A percentile compares a stretch with the other conserved stretches of the same genome.
phyloP scores from a whole-genome alignment of 2,113 vertebrate species.

The Lanius ludovicianus region DNA sequence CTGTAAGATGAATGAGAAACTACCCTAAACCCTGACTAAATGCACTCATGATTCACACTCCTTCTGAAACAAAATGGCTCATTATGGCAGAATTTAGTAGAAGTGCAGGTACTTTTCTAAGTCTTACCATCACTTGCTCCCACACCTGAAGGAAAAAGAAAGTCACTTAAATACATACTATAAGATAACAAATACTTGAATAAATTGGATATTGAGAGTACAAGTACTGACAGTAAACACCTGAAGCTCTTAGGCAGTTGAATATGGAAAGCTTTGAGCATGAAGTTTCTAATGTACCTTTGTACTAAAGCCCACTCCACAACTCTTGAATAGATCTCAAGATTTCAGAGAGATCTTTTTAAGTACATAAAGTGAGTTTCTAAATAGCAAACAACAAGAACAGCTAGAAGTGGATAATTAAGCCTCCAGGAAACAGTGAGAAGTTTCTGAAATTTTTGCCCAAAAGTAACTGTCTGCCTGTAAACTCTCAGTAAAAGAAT shows the following conservation, averaged over 20 bases:
- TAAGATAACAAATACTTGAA: neutral
- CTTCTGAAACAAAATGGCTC: neutral
- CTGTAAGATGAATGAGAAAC: accelerated
- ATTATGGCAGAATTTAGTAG: neutral
- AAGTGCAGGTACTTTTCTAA: neutral
- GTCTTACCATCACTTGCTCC: neutral
- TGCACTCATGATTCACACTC: neutral
- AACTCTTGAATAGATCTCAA: neutral
- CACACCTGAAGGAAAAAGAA: accelerated
- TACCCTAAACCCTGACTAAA: neutral
- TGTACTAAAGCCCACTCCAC: neutral
- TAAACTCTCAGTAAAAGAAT: neutral
- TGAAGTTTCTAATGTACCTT: neutral
- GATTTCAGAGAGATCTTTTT: neutral
- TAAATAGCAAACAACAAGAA: neutral
- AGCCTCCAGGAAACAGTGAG: accelerated
- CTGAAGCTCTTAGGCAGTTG: neutral
- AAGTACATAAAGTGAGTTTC: neutral
- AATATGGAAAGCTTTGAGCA: neutral
- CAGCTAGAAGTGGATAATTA: neutral
- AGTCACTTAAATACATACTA: neutral
- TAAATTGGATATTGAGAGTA: neutral
- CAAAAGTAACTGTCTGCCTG: neutral
- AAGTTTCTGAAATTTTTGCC: neutral
- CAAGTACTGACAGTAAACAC: neutral